Base-by-base conservation (phyloP, 2,113 vertebrate genomes). In the Saccopteryx bilineata region DNA sequence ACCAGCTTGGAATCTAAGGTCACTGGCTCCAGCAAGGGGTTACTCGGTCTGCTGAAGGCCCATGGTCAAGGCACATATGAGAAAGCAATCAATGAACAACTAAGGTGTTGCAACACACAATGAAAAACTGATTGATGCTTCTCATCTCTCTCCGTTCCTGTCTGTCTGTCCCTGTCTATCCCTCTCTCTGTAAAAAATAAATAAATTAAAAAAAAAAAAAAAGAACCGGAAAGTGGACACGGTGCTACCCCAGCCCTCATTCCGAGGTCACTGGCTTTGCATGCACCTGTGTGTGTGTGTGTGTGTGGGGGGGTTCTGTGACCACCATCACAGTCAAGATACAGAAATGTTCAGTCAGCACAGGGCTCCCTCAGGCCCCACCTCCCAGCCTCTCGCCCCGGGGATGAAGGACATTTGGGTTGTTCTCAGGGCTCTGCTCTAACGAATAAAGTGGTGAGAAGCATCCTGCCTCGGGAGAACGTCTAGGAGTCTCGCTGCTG, bases 231-330 rank as follows among this genome's bases (percentile, higher is more conserved):
- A 39, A 12, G 13, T 21, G 1, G n/a, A 4, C 17, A 0, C 1
- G 0, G 9, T 23, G 11, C 31, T 3, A 2, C 33, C 33, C 4
- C 26, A 75, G 61, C 33, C 50, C 63, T 26, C 9, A 0, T 28
- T 5, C 10, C 12, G 31, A 33, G 6, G 5, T 33, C 23, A 2
- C 24, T 6, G 2, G 46, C 52, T 68, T 5, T 19, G 56, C 14
- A 2, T 7, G 21, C 7, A 0, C 0, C 0, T 1, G 2, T 19
- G 31, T 17, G 19, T 66, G 46, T 2, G 7, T 21, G 13, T 13
- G 52, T 54, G 52, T 54, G 52, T 54, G 52, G 50, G 1, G 8
- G 23, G 8, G 5, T 5, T 31, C 28, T 7, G 24, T 1, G 24
- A 15, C 33, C 26, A 31, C 61, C 14, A 14, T 26, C 33, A 0